A percentile compares a stretch with the other conserved stretches of the same genome.
phyloP scores from a whole-genome alignment of 2,888 invertebrate species.

The Gibbula magus region DNA sequence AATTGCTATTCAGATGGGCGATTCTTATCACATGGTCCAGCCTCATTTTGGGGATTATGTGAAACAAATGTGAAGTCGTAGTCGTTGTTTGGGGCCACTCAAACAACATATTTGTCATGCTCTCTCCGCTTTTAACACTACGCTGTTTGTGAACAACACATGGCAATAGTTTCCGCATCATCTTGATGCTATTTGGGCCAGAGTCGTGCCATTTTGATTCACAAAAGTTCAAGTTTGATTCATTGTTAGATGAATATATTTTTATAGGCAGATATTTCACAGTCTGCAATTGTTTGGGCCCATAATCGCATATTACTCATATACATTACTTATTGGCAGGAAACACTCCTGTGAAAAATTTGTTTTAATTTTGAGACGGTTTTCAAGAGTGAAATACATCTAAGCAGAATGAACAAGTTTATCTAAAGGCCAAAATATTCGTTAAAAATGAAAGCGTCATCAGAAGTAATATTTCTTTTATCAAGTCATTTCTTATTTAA shows the following conservation, averaged over 20 bases:
- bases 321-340: background rate
- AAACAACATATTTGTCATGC: slow-evolving; percentile 5
- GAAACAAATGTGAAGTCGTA: background rate
- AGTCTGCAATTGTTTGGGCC: background rate
- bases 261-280: background rate
- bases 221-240: slow-evolving; percentile 15
- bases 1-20: background rate
- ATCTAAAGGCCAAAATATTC: too few relatives aligned
- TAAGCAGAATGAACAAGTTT: too few relatives aligned
- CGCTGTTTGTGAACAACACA: background rate
- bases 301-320: background rate
- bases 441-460: too few relatives aligned
- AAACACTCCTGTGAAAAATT: background rate
- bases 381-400: too few relatives aligned
- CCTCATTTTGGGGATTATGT: slow-evolving; percentile 8
- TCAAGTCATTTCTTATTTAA: too few relatives aligned
- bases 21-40: background rate
- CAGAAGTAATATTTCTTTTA: too few relatives aligned
- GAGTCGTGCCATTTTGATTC: slow-evolving; percentile 13
- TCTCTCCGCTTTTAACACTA: background rate
- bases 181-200: background rate
- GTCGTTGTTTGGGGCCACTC: background rate
- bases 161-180: slow-evolving; percentile 2
- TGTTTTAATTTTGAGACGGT: background rate
- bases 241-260: slow-evolving; percentile 5